Percentiles rank a stretch among this genome's conserved stretches.
phyloP scores from a whole-genome alignment of 2,797 vertebrate genomes.

The Sorex maritimensis region DNA sequence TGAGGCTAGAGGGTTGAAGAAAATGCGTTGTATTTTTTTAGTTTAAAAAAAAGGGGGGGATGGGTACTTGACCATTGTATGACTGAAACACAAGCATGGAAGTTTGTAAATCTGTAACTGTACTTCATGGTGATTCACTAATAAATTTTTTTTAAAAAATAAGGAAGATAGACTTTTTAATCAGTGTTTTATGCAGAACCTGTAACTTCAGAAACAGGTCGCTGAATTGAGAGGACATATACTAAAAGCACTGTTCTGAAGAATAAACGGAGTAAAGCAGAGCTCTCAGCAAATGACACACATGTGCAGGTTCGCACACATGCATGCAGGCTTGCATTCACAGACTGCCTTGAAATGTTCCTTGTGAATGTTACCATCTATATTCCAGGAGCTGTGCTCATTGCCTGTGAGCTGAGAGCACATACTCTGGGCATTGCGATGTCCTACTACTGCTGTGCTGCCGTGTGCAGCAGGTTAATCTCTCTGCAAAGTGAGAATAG shows the following conservation, averaged over 20 bases:
- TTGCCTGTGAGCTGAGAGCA: not conserved
- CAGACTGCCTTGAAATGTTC: not conserved
- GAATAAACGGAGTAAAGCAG: not conserved
- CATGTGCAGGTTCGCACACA: not conserved
- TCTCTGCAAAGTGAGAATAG: conserved; percentile 13
- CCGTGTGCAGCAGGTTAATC: not conserved
- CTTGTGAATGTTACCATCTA: too few relatives aligned
- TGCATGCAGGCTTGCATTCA: not conserved
- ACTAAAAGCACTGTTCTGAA: not conserved
- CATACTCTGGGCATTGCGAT: not conserved
- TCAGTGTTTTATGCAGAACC: not conserved
- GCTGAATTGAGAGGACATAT: not conserved
- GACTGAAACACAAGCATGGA: too few relatives aligned
- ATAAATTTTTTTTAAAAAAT: too few relatives aligned
- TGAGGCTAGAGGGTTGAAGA: not conserved
- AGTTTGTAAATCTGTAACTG: too few relatives aligned
- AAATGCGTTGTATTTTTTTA: not conserved
- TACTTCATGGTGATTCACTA: too few relatives aligned
- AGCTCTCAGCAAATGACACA: not conserved
- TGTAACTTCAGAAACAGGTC: not conserved
- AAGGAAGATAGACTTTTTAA: conserved; percentile 30
- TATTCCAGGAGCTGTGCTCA: not conserved
- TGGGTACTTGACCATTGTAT: too few relatives aligned
- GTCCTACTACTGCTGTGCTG: not conserved
- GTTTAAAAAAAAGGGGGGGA: conserved; percentile 4